Evolutionary conservation across 2,888 invertebrate genomes (phyloP).

Genomic region (Hymenopus coronatus): DNA sequence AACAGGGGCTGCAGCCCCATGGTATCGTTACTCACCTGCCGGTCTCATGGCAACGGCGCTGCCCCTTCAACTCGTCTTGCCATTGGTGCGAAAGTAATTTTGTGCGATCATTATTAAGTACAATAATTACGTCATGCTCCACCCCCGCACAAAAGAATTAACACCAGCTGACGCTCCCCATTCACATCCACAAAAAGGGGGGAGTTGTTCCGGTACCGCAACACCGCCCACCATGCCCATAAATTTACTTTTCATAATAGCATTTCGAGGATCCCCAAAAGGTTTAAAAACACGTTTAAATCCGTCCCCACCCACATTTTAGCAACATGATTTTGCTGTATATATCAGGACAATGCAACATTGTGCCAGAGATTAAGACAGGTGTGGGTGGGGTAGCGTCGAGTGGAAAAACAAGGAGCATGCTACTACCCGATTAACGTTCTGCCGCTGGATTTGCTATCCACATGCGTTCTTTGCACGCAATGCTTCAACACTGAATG

Average conservation of each 20-base stretch:
- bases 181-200: background rate
- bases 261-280: background rate
- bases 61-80: conserved; percentile 18
- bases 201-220: background rate
- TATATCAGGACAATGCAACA: no score
- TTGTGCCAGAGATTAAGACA: no score
- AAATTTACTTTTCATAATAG: conserved; percentile 20
- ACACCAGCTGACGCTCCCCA: conserved; percentile 28
- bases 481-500: no score
- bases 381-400: no score
- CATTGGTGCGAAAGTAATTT: conserved; percentile 34
- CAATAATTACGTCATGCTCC: conserved; percentile 33
- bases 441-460: no score
- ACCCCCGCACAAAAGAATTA: conserved; percentile 30
- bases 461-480: no score
- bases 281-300: conserved; percentile 12
- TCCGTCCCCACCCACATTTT: background rate
- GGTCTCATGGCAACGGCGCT: conserved; percentile 25
- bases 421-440: no score
- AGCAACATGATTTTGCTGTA: no score
- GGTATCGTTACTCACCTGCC: conserved; percentile 25
- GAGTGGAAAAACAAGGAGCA: no score
- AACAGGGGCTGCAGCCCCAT: background rate
- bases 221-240: conserved; percentile 4
- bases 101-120: conserved; percentile 33